These are phyloP conservation scores for Neolamprologus brichardi DNA, from an alignment of 2,113 vertebrate species.

Conservation along the genomic window DNA sequence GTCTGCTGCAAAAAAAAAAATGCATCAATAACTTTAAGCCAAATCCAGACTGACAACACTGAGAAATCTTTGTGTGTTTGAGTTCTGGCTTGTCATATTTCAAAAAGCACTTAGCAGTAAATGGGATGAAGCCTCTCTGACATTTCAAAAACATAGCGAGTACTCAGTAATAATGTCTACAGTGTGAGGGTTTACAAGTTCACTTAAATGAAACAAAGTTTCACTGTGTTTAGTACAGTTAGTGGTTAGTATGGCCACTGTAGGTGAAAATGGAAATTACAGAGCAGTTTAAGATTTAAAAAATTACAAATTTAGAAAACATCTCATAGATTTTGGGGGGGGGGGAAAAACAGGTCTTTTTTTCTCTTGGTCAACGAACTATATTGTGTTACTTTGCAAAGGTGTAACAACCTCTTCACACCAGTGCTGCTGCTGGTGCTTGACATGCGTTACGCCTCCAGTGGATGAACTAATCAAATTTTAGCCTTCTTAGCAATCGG, in stretches of 20 bases:
- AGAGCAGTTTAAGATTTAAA: background rate
- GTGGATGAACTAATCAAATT: background rate
- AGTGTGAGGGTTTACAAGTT: background rate
- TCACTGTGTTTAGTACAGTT: background rate
- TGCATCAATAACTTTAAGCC: background rate
- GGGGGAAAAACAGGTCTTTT: fast-evolving
- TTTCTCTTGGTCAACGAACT: background rate
- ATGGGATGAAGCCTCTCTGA: background rate
- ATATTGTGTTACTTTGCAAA: background rate
- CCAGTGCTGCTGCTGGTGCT: background rate
- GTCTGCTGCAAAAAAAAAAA: background rate
- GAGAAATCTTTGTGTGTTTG: background rate
- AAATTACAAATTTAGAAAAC: background rate
- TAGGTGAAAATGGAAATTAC: background rate
- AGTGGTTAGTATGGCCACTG: background rate
- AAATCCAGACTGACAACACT: background rate
- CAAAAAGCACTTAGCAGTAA: background rate
- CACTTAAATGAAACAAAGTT: background rate
- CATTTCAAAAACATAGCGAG: background rate
- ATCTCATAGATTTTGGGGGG: background rate
- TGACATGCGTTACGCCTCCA: background rate
- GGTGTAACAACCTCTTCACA: background rate
- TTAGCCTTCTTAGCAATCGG: fast-evolving
- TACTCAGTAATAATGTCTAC: background rate
- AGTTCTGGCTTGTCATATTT: background rate